Base-by-base conservation (phyloP, 2,888 invertebrate genomes). In the Rotaria magnacalcarata region DNA sequence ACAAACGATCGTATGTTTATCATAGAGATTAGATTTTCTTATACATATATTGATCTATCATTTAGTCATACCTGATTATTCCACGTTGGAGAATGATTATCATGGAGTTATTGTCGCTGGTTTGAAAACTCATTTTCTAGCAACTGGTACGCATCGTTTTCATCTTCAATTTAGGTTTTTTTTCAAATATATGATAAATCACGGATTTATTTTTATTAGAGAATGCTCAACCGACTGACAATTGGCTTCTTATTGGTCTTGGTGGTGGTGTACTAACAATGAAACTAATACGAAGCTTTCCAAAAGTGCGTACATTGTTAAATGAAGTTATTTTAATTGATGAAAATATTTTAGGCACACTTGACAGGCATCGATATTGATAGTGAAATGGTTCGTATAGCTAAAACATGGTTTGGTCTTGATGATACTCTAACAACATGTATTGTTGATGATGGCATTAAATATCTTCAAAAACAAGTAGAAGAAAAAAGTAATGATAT, bases 71-170 rank as follows among this genome's bases (percentile, higher is more conserved):
- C 80, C 80, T 24, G 80, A 80, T 47, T 47, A 80, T 80, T 80
- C 80, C n/a, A 80, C n/a, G 47, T 47, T 80, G 24, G 47, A 80
- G n/a, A n/a, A 80, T 80, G 80, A 80, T 80, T 80, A 80, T 47
- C 80, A 80, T 47, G 80, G 80, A 14, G 34, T 11, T 24, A 80
- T 80, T 47, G n/a, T 80, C 6, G 24, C 47, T 80, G 47, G 80
- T 80, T 47, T 80, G 8, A 43, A 80, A 47, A 47, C 47, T 2
- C 80, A 47, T 47, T 80, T 47, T 80, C 19, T 43, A 34, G 67
- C 67, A 34, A 27, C 16, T 34, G 34, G 67, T 67, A 67, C 34
- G 27, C 6, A 56, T 56, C 21, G 3, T 56, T 24, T 56, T 8
- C 50, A 56, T 52, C 16, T 52, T 52, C 14, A 11, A 11, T 34